Base-by-base conservation (phyloP, 2,797 vertebrate species). In the Leptoclinus maculatus region DNA sequence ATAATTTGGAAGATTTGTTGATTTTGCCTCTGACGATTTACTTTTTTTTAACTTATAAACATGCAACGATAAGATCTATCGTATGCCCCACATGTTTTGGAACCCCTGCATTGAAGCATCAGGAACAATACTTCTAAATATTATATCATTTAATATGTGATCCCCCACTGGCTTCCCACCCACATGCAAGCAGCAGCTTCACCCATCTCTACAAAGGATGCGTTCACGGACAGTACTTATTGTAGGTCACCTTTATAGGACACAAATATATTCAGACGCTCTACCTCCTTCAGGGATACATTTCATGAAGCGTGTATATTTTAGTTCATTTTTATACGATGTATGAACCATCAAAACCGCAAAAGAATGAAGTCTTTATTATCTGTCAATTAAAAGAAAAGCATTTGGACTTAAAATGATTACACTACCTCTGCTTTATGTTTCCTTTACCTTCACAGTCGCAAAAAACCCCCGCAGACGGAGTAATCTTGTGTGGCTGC, bases 261-360 rank as follows among this genome's bases (percentile, higher is more conserved):
- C 32, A 69, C 25, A 59, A 63, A 54, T 58, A 41, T 36, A 65
- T 47, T 72, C 36, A 47, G 29, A 64, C 59, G 11, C 17, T 75
- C 54, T 68, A 39, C 49, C 47, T 68, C 51, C 10, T 29, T 29
- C 14, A 2, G 12, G 34, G 34, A 38, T 49, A 23, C 9, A 51
- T 57, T 81, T 71, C 51, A 76, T 34, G 3, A 16, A 27, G 49
- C 10, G 10, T 2, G 16, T 62, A 39, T 64, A 72, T 13, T 60
- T 57, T 68, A 71, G 34, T n/a, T n/a, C 5, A 7, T 45, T 5
- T 63, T 86, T 76, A 71, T 79, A 84, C 85, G 64, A 71, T 66
- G 66, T 49, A 21, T 19, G 32, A 74, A 69, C 32, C 38, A 39
- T 56, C 5, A 36, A 17, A 69, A 79, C 38, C 34, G 45, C 32